Conservation (phyloP, 2,113 vertebrate species). For the Psilopsiagon aurifrons region DNA sequence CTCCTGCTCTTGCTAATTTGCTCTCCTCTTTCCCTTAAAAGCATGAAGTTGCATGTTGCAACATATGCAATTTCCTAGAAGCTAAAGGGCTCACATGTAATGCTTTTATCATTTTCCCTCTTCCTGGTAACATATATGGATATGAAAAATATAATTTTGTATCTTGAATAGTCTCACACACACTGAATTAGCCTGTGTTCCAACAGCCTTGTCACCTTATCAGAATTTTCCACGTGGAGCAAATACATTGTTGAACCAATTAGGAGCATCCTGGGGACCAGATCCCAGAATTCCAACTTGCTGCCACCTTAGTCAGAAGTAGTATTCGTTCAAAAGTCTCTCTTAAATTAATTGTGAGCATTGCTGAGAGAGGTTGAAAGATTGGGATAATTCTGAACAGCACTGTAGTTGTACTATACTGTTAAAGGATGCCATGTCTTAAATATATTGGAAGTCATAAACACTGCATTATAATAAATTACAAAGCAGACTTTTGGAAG, state of each 20-base stretch:
- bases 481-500: constrained; percentile 65
- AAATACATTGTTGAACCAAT: background rate
- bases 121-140: background rate
- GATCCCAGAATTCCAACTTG: background rate
- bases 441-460: constrained; percentile 67
- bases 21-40: background rate
- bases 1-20: background rate
- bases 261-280: background rate
- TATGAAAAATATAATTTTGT: background rate
- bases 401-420: background rate
- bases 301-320: background rate
- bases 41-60: background rate
- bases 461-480: constrained; percentile 59
- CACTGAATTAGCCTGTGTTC: background rate
- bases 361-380: background rate
- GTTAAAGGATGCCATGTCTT: constrained; percentile 22
- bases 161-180: background rate
- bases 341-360: background rate
- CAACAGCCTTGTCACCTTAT: background rate
- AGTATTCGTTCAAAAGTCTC: background rate
- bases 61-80: background rate
- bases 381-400: background rate
- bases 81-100: background rate
- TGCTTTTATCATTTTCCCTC: background rate
- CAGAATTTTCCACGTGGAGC: background rate